Evolutionary conservation across 2,113 vertebrate genomes (phyloP), one percentile per base, ranked within the genome.

Genomic region (Xiphorhynchus elegans): DNA sequence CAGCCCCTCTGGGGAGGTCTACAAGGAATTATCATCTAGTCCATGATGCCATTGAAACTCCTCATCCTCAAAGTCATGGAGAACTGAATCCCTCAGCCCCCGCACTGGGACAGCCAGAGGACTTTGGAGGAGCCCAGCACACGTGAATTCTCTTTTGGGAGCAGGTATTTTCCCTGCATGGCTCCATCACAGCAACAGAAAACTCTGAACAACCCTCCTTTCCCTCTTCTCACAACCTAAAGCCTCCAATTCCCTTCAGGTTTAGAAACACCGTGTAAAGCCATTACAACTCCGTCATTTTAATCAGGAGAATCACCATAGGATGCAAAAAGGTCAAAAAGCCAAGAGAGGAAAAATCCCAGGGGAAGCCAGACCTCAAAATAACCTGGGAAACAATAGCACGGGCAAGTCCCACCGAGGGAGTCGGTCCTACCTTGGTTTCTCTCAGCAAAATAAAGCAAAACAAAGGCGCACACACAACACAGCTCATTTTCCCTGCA

Each of bases 261-360:
- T 95, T 93, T 90, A 90, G 84, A 46, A 96, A 79, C 83, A 58
- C 40, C n/a, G 4, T 3, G 72, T 53, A 79, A 79, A 74, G 13
- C 35, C 90, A 69, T 63, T 33, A 63, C 0, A 1, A 11, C 39
- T 78, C 49, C 6, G 0, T 8, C 21, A 4, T 35, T 63, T 29
- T 64, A 53, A 76, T 89, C 83, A 76, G 73, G 84, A 74, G 53
- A 74, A 89, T 72, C 77, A 39, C 90, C 59, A 13, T 74, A 87
- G 96, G 77, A 89, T 46, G 69, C n/a, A 9, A 70, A 94, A 96
- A 94, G 93, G 95, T 92, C 89, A 96, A 50, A 84, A 75, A 89
- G 26, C 44, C 62, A 59, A 26, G 21, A 66, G 17, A 87, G 56
- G 74, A 70, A 91, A 84, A 82, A 52, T 29, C 90, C 49, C 66